Base-by-base conservation (phyloP, 2,888 invertebrate species). In the Mechanitis mazaeus region DNA sequence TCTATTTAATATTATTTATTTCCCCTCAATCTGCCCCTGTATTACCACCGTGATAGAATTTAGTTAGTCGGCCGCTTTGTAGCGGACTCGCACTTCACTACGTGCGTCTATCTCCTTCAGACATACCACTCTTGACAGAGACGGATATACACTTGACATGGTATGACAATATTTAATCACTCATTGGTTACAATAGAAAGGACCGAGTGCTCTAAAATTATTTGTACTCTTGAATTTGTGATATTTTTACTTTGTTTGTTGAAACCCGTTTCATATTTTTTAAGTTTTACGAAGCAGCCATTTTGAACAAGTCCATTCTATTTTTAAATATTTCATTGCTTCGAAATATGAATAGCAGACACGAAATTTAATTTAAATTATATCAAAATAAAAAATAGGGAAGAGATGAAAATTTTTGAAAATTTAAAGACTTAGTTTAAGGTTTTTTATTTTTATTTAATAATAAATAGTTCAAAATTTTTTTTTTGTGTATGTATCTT, bases 1-100 rank as follows among this genome's bases (percentile, higher is more conserved):
- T 3, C 0, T 28, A 50, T 50, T 50, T 50, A 50, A 50, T 9
- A 11, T 28, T 50, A 1, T 50, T n/a, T 58, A 45, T 3, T 42
- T 31, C 7, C 2, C 28, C 64, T 7, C 5, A 79, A 11, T 84
- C 65, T 83, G 64, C 60, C 78, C 70, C 87, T 87, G 88, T 47
- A 85, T 87, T 87, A 82, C 88, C 88, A 88, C 88, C 88, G 83
- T 87, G 88, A 77, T 73, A 87, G 88, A 87, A 83, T 87, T 87
- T 83, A 85, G 83, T 85, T 83, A 83, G 87, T 83, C 88, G 88
- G 88, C 82, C 75, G 85, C 88, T 88, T 88, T 88, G 87, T 85
- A 73, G 75, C 79, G 68, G 72, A 76, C 72, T 78, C 64, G 71
- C 72, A 74, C 72, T 75, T 68, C 72, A 73, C 71, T 69, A 63